Evolutionary conservation across 2,797 vertebrate species (phyloP), one percentile per base, ranked within the genome.

Genomic region (Molossus alvarezi): DNA sequence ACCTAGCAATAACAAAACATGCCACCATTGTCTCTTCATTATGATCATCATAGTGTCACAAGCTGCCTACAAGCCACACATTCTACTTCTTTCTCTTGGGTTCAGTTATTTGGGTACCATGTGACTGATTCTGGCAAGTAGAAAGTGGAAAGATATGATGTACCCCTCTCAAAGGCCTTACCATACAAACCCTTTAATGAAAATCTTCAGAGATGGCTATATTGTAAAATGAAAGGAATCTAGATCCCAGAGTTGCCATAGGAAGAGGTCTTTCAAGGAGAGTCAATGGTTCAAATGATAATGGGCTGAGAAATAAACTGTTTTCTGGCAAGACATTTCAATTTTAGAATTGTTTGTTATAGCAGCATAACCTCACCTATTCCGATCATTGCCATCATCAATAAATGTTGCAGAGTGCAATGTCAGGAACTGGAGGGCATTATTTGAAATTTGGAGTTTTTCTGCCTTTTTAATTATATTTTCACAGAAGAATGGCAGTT

Each of bases 341-440:
- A 71, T 72, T 95, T 95, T 88, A 87, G 48, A 91, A 29, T 71
- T 81, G 18, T 84, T 84, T 83, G 41, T 94, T 73, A 84, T 8
- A 90, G 58, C 8, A 77, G 15, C 37, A 37, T 73, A 77, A 86
- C 20, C 9, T 88, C 80, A 20, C 18, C 71, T 79, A 29, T 86
- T 82, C 69, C 60, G 58, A 65, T 82, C 57, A 84, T 69, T 67
- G 33, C 65, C 53, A 73, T 82, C 14, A 88, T 37, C 57, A 88
- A 51, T 80, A 90, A 76, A 72, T 62, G 27, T 89, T 37, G 21
- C 75, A 75, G n/a, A 88, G 65, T 17, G 53, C 55, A 76, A 6
- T 41, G 60, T 45, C 20, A 88, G 58, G 67, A 84, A 67, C 29
- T 58, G 6, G 6, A 90, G 3, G 12, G 51, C 6, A 51, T 90